phyloP scores from a whole-genome alignment of 2,797 vertebrate species.

The Coluber constrictor region DNA sequence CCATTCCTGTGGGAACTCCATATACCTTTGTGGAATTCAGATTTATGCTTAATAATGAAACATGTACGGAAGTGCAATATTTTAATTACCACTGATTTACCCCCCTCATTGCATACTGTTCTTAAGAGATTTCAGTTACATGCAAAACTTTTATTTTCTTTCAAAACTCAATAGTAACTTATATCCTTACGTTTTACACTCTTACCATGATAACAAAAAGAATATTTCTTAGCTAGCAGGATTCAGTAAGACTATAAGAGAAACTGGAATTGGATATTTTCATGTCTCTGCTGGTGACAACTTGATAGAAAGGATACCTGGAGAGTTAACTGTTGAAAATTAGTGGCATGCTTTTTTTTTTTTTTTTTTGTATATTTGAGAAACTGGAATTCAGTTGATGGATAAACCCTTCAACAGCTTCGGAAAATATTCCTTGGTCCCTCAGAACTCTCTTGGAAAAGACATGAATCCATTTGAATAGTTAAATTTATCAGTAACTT shows the following conservation, averaged over 20 bases:
- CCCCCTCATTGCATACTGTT: neutral
- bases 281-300: conserved; percentile 58
- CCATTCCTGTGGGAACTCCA: neutral
- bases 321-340: conserved; percentile 58
- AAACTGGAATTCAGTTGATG: conserved; percentile 52
- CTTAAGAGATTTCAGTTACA: neutral
- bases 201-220: conserved; percentile 44
- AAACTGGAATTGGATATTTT: conserved; percentile 58
- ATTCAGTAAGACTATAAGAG: conserved; percentile 61
- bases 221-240: conserved; percentile 53
- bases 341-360: conserved; percentile 23
- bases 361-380: conserved; percentile 14
- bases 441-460: conserved; percentile 53
- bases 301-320: conserved; percentile 64
- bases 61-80: neutral
- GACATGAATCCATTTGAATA: conserved; percentile 58
- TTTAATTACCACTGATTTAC: neutral
- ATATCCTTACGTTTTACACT: conserved; percentile 61
- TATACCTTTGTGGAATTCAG: neutral
- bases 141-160: neutral
- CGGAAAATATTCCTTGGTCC: conserved; percentile 62
- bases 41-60: neutral
- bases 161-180: conserved; percentile 37
- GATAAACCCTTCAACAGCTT: conserved; percentile 51
- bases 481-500: conserved; percentile 54